A percentile compares a stretch with the other conserved stretches of the same genome.
Evolutionary conservation across 2,113 vertebrate species (phyloP).

Genomic region (Emydura subglobosa): DNA sequence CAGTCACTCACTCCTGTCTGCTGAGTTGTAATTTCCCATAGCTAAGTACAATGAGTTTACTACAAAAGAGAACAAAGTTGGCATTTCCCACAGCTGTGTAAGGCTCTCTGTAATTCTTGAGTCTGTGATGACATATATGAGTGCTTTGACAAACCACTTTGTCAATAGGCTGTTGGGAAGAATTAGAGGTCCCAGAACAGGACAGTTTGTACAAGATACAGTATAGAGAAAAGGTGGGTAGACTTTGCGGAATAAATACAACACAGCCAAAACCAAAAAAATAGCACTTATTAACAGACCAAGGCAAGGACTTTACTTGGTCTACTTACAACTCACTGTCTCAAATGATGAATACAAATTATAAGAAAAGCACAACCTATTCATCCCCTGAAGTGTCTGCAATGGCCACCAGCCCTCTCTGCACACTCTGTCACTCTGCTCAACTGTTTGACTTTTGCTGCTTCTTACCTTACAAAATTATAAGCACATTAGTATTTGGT

Average conservation of each 20-base stretch:
- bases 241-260: not conserved
- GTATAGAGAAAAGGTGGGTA: not conserved
- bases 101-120: conserved; percentile 18
- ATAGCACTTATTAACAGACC: not conserved
- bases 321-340: not conserved
- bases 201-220: not conserved
- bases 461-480: not conserved
- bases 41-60: conserved; percentile 17
- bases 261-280: not conserved
- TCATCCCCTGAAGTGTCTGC: not conserved
- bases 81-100: not conserved
- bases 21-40: not conserved
- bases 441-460: not conserved
- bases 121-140: not conserved
- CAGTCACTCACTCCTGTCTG: not conserved
- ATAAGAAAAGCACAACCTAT: not conserved
- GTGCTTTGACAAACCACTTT: not conserved
- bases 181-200: not conserved
- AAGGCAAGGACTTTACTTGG: not conserved
- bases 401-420: not conserved
- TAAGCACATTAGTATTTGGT: not conserved
- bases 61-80: not conserved
- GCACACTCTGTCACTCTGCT: not conserved
- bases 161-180: not conserved
- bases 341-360: not conserved